These are phyloP conservation scores for Ceraclea dissimilis DNA, from an alignment of 2,888 invertebrate species.

Conservation along the genomic window DNA sequence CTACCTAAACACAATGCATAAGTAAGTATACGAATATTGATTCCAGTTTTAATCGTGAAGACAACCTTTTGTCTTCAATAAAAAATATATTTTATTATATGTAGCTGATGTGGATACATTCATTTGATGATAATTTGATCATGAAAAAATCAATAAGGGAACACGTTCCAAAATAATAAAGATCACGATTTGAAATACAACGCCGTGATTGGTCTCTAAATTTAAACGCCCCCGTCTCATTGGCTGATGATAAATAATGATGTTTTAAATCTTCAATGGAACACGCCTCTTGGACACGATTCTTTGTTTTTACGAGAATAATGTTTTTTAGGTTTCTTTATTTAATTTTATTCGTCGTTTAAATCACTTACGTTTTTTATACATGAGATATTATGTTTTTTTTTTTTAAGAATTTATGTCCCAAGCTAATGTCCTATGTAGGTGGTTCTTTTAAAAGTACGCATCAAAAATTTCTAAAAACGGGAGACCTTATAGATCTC, in stretches of 20 bases:
- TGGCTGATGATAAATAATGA: not conserved
- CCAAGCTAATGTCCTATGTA: no score
- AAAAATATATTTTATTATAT: not conserved
- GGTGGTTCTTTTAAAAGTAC: no score
- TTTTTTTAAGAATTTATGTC: not conserved
- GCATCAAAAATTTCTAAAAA: no score
- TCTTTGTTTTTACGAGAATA: not conserved
- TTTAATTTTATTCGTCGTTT: not conserved
- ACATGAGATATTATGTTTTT: not conserved
- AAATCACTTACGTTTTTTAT: not conserved
- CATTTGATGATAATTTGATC: not conserved
- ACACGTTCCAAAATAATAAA: slow-evolving; percentile 2
- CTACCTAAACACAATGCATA: no score
- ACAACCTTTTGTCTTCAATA: not conserved
- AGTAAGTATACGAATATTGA: no score
- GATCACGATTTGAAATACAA: not conserved
- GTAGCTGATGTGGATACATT: no score
- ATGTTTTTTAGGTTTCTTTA: not conserved
- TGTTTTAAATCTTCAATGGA: not conserved
- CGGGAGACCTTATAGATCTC: no score
- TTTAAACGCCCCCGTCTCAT: not conserved
- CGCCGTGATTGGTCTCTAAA: not conserved
- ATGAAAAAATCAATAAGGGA: not conserved
- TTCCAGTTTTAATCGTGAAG: no score
- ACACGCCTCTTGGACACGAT: slow-evolving; percentile 1